Evolutionary conservation across 2,888 invertebrate species (phyloP).

Genomic region (Lithophane socia): DNA sequence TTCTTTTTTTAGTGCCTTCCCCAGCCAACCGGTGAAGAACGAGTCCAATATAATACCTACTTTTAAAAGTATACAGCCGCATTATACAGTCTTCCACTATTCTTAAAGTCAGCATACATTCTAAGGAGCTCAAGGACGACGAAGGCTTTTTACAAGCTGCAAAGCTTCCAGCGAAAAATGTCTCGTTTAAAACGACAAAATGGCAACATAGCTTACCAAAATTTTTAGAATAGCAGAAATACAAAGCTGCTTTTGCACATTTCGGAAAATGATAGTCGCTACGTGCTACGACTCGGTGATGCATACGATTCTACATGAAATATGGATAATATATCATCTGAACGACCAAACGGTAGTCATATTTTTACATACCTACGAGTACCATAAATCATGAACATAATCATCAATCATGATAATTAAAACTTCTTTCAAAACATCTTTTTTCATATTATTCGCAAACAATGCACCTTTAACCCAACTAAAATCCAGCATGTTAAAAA

Average conservation of each 20-base stretch:
- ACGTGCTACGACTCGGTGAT: slow-evolving; percentile 11
- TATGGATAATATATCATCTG: not conserved
- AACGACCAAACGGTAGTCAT: not conserved
- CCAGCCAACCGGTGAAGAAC: not conserved
- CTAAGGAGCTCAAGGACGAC: too few relatives aligned
- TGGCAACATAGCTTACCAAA: not conserved
- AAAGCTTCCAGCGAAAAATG: not conserved
- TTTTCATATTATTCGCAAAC: too few relatives aligned
- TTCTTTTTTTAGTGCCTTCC: not conserved
- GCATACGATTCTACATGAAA: not conserved
- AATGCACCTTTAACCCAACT: not conserved
- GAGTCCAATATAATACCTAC: not conserved
- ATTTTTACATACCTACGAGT: too few relatives aligned
- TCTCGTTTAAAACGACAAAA: not conserved
- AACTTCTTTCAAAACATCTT: too few relatives aligned
- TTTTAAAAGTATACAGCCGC: too few relatives aligned
- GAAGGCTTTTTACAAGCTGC: not conserved
- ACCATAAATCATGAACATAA: too few relatives aligned
- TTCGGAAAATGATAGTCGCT: slow-evolving; percentile 3
- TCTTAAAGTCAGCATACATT: not conserved
- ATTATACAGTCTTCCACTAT: not conserved
- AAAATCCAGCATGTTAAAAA: slow-evolving; percentile 9
- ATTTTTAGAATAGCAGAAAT: not conserved
- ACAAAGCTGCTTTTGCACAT: slow-evolving; percentile 1
- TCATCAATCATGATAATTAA: too few relatives aligned